Evolutionary conservation across 2,797 vertebrate species (phyloP), one percentile per base, ranked within the genome.

Genomic region (Anguilla anguilla): DNA sequence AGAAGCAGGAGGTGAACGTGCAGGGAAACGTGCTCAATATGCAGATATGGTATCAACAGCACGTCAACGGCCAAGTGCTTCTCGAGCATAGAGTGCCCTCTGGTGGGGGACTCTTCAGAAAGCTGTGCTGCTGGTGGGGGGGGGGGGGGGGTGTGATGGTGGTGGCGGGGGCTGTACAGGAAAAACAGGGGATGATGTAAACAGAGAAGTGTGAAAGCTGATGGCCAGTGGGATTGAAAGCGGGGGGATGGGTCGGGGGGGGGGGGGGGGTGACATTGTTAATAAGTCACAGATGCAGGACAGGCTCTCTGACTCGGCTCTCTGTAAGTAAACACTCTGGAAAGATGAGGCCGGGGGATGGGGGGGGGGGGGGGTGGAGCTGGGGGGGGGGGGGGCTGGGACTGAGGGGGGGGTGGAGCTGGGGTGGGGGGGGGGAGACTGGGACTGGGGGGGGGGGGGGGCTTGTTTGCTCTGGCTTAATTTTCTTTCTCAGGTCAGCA

Each of bases 401-500:
- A 35, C 35, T 35, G 35, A 1, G 35, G 35, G 35, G 35, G 35
- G 35, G 35, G 35, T 35, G 35, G 0, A 35, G 35, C 35, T 1
- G 35, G 35, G 1, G 35, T 1, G 0, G 35, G 0, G 35, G 35
- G 31, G 35, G 35, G n/a, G n/a, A n/a, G n/a, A n/a, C n/a, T n/a
- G n/a, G n/a, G n/a, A n/a, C n/a, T 72, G 88, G 89, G 90, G 55
- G 72, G 89, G 90, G 55, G 72, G 89, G n/a, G 43, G 89, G 67
- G 1, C 28, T 86, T 90, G 85, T 92, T 87, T 90, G 87, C 85
- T 35, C 57, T 85, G 88, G 77, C 86, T 89, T 89, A 86, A 43
- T 88, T 87, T 88, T 82, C 87, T 61, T 91, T 90, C 61, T 89
- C 88, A 88, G 85, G 85, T 91, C 88, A 90, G 87, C 90, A 89